Percentiles rank a stretch among this genome's conserved stretches.
Conservation (phyloP, 1,140 invertebrate genomes). For the Drosophila mauritiana region DNA sequence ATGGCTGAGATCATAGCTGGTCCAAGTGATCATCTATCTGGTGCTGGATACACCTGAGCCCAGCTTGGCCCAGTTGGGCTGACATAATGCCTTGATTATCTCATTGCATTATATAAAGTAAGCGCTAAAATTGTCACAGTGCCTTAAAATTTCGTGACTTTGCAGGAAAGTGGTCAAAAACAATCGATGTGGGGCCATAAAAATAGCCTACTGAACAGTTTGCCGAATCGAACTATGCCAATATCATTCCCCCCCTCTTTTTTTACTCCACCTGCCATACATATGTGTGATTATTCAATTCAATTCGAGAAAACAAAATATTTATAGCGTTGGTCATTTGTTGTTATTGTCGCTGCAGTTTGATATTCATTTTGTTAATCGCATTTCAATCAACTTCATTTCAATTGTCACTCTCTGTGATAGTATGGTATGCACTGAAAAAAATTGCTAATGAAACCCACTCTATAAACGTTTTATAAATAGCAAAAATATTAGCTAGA, state of each 20-base stretch:
- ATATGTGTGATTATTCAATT: slow-evolving; percentile 71
- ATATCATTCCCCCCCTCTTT: slow-evolving; percentile 19
- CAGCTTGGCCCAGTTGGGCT: slow-evolving; percentile 32
- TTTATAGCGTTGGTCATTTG: slow-evolving; percentile 39
- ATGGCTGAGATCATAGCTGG: slow-evolving; percentile 39
- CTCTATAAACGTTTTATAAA: no score
- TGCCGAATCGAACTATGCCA: slow-evolving; percentile 65
- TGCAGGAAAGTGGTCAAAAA: slow-evolving; percentile 62
- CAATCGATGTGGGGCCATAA: slow-evolving; percentile 44
- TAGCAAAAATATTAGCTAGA: no score
- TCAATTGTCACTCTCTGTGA: slow-evolving; percentile 60
- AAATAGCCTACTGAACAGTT: slow-evolving; percentile 57
- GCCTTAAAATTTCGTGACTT: slow-evolving; percentile 62
- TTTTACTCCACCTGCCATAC: slow-evolving; percentile 38
- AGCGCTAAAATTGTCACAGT: slow-evolving; percentile 43
- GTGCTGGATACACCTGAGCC: slow-evolving; percentile 24
- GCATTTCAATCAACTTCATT: slow-evolving; percentile 78
- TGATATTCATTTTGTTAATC: slow-evolving; percentile 75
- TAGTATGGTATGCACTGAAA: neutral
- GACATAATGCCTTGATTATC: slow-evolving; percentile 65
- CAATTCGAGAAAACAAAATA: slow-evolving; percentile 59
- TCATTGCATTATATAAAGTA: slow-evolving; percentile 64
- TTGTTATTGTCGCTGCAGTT: slow-evolving; percentile 40
- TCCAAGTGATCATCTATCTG: slow-evolving; percentile 4
- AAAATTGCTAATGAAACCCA: neutral